Evolutionary conservation across 2,888 invertebrate species (phyloP).

Genomic region (Aporophyla nigra): DNA sequence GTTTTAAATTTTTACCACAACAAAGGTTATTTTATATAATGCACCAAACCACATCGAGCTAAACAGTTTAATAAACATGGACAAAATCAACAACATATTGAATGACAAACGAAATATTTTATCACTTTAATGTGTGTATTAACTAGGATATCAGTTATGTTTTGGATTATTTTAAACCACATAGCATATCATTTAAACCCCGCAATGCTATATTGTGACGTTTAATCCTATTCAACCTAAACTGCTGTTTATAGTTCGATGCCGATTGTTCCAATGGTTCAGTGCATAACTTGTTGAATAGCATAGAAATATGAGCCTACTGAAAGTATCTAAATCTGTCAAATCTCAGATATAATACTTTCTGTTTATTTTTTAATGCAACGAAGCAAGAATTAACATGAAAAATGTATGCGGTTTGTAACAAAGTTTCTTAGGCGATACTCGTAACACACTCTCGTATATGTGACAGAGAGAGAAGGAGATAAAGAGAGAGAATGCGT

Average conservation of each 20-base stretch:
- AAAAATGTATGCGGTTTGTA: background rate
- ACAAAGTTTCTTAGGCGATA: background rate
- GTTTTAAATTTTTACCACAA: background rate
- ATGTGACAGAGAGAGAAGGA: background rate
- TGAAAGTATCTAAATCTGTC: background rate
- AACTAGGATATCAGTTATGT: constrained; percentile 16
- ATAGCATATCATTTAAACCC: constrained; percentile 18
- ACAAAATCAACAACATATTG: background rate
- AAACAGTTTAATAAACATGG: background rate
- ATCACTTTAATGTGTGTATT: background rate
- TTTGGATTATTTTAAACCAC: constrained; percentile 18
- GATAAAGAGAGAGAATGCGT: background rate
- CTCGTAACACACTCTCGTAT: too few species aligned
- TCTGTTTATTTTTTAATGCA: background rate
- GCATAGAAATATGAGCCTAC: background rate
- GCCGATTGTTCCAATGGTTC: background rate
- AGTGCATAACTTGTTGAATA: constrained; percentile 26
- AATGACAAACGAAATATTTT: constrained; percentile 25
- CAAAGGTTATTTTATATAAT: background rate
- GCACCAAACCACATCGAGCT: background rate
- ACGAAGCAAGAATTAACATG: background rate
- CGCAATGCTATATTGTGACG: constrained; percentile 25
- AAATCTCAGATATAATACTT: background rate
- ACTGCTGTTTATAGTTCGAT: constrained; percentile 26
- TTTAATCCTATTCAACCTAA: constrained; percentile 41